phyloP scores from a whole-genome alignment of 1,140 invertebrate genomes.

The Idris sp. region DNA sequence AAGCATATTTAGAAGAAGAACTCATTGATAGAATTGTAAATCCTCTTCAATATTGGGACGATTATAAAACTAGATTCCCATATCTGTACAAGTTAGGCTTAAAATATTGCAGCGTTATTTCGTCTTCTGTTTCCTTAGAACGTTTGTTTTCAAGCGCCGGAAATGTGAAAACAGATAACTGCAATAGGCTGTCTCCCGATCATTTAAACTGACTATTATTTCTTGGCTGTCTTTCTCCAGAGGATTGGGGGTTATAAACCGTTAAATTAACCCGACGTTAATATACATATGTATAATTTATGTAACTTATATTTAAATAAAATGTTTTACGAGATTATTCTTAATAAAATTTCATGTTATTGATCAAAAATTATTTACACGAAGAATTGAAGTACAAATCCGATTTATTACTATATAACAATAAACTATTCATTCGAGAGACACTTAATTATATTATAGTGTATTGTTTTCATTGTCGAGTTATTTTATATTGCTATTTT shows the following conservation, averaged over 20 bases:
- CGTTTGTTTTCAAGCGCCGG: conserved; percentile 15
- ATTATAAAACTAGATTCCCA: conserved; percentile 5
- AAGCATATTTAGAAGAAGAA: conserved; percentile 4
- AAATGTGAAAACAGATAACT: conserved; percentile 17
- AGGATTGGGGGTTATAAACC: conserved; percentile 1
- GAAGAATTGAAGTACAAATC: no score
- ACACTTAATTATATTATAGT: no score
- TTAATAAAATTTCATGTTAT: no score
- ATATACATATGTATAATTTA: no score
- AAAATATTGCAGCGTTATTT: conserved; percentile 15
- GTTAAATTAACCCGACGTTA: no score
- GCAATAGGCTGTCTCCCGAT: conserved; percentile 5
- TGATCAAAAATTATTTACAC: no score
- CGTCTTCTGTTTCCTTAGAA: conserved; percentile 10
- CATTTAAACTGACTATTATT: conserved; percentile 22
- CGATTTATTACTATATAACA: no score
- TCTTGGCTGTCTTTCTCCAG: background rate
- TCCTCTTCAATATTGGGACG: conserved; percentile 28
- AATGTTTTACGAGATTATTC: no score
- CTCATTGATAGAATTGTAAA: conserved; percentile 3
- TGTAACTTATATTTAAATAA: no score
- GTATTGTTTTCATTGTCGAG: no score
- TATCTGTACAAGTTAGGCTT: conserved; percentile 1
- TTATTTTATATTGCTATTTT: no score
- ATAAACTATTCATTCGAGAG: no score